Conservation (phyloP, 2,888 invertebrate species). For the Arctia plantaginis region DNA sequence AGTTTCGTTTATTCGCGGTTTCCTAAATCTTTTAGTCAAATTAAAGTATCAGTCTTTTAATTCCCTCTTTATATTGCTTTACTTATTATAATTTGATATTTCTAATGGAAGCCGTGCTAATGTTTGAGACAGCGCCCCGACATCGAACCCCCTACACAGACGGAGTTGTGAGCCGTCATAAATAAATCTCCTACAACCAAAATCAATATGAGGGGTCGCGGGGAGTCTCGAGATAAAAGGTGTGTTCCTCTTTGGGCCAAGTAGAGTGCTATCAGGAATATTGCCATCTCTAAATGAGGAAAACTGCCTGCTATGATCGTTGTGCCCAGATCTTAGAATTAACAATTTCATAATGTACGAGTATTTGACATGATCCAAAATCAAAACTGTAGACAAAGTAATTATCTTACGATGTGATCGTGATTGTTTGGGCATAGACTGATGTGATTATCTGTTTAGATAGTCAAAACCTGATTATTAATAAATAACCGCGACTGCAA, state of each 20-base stretch:
- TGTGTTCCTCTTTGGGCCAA: constrained; percentile 52
- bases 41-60: neutral
- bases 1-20: neutral
- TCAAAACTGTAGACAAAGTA: too few relatives aligned
- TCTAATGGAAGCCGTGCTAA: constrained; percentile 14
- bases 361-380: too few relatives aligned
- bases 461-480: too few relatives aligned
- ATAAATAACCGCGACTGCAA: too few relatives aligned
- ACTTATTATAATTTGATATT: neutral
- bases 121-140: constrained; percentile 21
- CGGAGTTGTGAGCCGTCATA: constrained; percentile 58
- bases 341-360: too few relatives aligned
- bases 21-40: neutral
- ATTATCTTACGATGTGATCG: too few relatives aligned
- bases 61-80: neutral
- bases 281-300: neutral
- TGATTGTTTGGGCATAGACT: too few relatives aligned
- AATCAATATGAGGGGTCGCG: constrained; percentile 76
- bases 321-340: too few relatives aligned
- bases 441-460: too few relatives aligned
- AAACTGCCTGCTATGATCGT: too few relatives aligned
- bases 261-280: neutral
- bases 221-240: constrained; percentile 56
- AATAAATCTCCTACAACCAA: constrained; percentile 81
- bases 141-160: constrained; percentile 38